phyloP scores from a whole-genome alignment of 2,888 invertebrate genomes.

The Archips crataeganus region DNA sequence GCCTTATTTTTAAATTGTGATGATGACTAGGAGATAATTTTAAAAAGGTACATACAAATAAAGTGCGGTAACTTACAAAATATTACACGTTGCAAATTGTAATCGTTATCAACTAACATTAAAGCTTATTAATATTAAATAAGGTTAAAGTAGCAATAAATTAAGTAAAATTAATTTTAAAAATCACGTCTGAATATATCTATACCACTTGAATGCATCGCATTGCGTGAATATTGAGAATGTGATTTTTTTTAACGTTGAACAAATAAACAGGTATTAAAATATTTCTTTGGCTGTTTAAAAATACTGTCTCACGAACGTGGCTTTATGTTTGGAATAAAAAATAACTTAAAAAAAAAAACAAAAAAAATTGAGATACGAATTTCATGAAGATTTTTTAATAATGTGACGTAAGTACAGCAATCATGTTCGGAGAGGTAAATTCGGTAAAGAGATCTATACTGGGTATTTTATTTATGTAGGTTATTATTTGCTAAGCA shows the following conservation, averaged over 20 bases:
- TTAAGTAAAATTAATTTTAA: not conserved
- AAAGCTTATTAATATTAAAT: constrained; percentile 34
- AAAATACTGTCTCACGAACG: not conserved
- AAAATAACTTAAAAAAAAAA: not conserved
- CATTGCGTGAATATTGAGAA: not conserved
- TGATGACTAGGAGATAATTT: constrained; percentile 47
- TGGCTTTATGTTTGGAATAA: not conserved
- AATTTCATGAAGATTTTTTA: not conserved
- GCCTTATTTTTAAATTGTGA: constrained; percentile 46
- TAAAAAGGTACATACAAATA: constrained; percentile 34
- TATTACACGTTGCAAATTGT: constrained; percentile 33
- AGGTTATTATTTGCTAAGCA: no score
- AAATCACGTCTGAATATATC: not conserved
- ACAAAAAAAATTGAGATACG: no score
- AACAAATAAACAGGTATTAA: not conserved
- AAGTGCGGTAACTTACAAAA: constrained; percentile 38
- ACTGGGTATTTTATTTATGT: no score
- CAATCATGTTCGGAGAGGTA: not conserved
- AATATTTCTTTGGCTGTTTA: constrained; percentile 7
- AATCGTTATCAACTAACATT: constrained; percentile 28
- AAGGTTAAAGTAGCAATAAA: constrained; percentile 3
- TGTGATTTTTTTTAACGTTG: not conserved
- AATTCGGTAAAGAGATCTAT: not conserved
- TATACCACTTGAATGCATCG: not conserved
- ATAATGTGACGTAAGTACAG: not conserved